These are phyloP conservation scores for Ceyx cyanopectus DNA, from an alignment of 2,113 vertebrate species.

Conservation along the genomic window DNA sequence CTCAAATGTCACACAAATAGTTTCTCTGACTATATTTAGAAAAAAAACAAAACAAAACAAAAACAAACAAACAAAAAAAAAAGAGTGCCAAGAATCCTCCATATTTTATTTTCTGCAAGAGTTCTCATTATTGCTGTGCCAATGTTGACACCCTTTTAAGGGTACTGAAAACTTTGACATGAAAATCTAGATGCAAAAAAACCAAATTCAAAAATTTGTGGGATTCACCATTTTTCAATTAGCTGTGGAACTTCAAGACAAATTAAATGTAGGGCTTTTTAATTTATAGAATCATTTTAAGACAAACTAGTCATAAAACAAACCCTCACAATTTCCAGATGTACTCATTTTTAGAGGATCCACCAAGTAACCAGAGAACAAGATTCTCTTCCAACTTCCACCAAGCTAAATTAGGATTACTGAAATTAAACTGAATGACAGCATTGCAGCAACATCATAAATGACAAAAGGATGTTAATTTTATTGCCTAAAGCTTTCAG, in stretches of 20 bases:
- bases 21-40: neutral
- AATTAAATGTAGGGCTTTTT: neutral
- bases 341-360: neutral
- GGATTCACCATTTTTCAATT: neutral
- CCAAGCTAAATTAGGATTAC: neutral
- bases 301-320: neutral
- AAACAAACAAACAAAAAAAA: no score
- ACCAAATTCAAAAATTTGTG: neutral
- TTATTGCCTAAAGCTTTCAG: conserved; percentile 18
- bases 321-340: neutral
- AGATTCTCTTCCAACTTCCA: neutral
- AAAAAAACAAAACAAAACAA: neutral
- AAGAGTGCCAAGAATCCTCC: neutral
- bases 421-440: neutral
- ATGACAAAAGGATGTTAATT: neutral
- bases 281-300: neutral
- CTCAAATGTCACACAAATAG: neutral
- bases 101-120: neutral
- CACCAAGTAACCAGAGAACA: neutral
- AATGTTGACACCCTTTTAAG: neutral
- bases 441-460: neutral
- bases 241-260: neutral
- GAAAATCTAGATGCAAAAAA: neutral
- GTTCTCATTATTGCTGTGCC: neutral
- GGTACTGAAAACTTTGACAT: neutral